These are phyloP conservation scores for Tupaia tana DNA, from an alignment of 2,113 vertebrate genomes.

Conservation along the genomic window DNA sequence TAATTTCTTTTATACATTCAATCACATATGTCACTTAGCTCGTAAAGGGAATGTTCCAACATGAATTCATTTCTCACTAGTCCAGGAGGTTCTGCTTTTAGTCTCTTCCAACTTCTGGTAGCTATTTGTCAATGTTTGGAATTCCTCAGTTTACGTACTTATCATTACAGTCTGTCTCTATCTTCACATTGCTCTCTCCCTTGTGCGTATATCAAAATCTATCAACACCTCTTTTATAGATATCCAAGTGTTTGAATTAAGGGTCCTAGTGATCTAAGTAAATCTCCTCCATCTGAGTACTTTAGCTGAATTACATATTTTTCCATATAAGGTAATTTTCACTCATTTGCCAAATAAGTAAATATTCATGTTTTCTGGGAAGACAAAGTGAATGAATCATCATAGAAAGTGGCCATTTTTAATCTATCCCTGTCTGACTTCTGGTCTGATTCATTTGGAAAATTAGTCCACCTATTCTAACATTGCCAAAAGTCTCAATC, in stretches of 20 bases:
- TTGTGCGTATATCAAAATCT: background rate
- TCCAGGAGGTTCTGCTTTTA: background rate
- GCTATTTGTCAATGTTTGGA: background rate
- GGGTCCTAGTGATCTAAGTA: background rate
- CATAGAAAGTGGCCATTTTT: background rate
- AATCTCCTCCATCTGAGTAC: background rate
- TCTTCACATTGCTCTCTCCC: background rate
- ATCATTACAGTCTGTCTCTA: background rate
- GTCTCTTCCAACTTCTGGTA: background rate
- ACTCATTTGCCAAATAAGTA: background rate
- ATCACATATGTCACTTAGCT: no score
- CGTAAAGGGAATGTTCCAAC: no score
- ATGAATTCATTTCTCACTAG: no score
- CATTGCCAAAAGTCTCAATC: background rate
- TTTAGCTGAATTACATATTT: background rate
- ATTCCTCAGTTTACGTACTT: background rate
- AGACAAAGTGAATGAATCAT: background rate
- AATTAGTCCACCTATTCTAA: background rate
- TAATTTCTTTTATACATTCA: no score
- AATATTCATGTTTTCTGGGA: background rate
- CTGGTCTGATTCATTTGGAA: background rate
- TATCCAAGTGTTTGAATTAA: background rate
- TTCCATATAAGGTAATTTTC: background rate
- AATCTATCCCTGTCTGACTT: background rate
- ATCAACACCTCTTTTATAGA: background rate